Base-by-base conservation (phyloP, 1,140 invertebrate genomes). In the Anthonomus grandis region DNA sequence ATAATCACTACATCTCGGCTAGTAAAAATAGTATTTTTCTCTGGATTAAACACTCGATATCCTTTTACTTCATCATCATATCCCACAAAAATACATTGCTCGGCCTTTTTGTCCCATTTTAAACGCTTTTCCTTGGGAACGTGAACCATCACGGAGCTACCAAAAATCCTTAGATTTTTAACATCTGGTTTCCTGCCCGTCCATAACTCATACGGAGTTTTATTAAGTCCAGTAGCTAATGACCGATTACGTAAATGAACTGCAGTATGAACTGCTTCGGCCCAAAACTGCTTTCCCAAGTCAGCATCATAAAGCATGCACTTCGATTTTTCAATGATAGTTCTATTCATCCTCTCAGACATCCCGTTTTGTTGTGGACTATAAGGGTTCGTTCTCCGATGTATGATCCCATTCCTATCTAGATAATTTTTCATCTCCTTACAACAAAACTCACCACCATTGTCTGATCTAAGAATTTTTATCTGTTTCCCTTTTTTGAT, bases 231-330 rank as follows among this genome's bases (percentile, higher is more conserved):
- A n/a, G 48, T 15, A 10, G 45, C 57, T 23, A 62, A 49, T 24
- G 50, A 51, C 38, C 74, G 60, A 62, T 79, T 79, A 52, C 66
- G 56, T n/a, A 78, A 41, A 60, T 79, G 78, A 9, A 67, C 69
- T 6, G 76, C 77, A 37, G 71, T 75, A 36, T 63, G 58, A 0
- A 74, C 63, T 21, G 75, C 72, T 62, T 77, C 72, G 6, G 70
- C 71, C 75, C 74, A 78, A 61, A 73, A 71, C 8, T 37, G 46
- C 24, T 63, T 64, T 9, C 53, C 25, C n/a, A 78, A 27, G 6
- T 63, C 38, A 22, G 63, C 62, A 59, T 76, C 67, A 23, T 62
- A 51, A 8, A 78, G 36, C 53, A 78, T 51, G 47, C 67, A 66
- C 57, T 68, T 63, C 19, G 74, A 71, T 44, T 63, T 69, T 38